A percentile compares a stretch with the other conserved stretches of the same genome.
Conservation (phyloP, 2,113 vertebrate genomes). For the Erinaceus europaeus region DNA sequence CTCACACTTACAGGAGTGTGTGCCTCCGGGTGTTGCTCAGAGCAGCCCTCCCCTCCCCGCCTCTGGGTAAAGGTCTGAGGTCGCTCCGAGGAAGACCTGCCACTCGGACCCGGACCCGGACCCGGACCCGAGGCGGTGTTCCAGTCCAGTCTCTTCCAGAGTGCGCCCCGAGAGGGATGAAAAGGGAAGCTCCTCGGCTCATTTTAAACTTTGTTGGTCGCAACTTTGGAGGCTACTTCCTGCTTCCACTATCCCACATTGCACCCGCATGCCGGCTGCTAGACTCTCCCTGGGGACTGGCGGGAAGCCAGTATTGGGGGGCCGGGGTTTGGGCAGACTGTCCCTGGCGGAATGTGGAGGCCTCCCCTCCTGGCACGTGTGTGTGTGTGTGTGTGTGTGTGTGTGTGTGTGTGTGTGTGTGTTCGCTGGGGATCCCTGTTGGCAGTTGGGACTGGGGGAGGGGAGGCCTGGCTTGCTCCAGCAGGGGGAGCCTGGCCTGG, state of each 20-base stretch:
- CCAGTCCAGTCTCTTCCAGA: background rate
- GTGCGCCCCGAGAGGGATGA: slow-evolving; percentile 21
- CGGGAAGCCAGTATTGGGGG: no score
- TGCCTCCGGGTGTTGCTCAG: background rate
- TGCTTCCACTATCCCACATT: slow-evolving; percentile 16
- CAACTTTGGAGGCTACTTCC: slow-evolving; percentile 59
- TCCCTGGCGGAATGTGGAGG: background rate
- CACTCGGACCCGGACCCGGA: no score
- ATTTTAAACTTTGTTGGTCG: slow-evolving; percentile 64
- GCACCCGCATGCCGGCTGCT: background rate
- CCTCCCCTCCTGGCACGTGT: background rate
- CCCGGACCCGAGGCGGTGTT: no score
- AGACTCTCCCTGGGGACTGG: background rate
- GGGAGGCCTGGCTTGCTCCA: background rate
- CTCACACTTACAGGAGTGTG: background rate
- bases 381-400: no score
- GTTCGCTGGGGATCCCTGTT: background rate
- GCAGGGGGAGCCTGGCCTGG: slow-evolving; percentile 11
- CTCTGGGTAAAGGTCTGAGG: background rate
- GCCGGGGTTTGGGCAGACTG: background rate
- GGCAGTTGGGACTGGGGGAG: background rate
- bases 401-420: no score
- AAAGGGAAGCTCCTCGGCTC: slow-evolving; percentile 63
- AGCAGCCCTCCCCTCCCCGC: background rate
- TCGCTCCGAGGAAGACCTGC: no score